Percentiles rank a stretch among this genome's conserved stretches.
phyloP scores from a whole-genome alignment of 2,888 invertebrate genomes.

The Heliothis peltigera region DNA sequence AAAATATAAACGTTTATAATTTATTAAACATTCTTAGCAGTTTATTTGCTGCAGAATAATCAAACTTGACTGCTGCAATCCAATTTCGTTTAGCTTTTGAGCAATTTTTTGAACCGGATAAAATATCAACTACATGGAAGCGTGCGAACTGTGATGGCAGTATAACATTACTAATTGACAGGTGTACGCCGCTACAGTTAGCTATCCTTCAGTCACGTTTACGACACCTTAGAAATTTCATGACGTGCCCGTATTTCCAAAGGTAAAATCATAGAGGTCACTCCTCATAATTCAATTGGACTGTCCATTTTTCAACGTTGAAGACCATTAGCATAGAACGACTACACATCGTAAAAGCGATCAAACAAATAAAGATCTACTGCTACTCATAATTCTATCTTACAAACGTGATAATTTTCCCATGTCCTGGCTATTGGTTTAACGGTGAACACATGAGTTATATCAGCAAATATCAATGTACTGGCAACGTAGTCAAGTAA shows the following conservation, averaged over 20 bases:
- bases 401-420: slow-evolving; percentile 54
- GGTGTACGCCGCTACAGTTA: slow-evolving; percentile 30
- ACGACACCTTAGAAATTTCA: slow-evolving; percentile 26
- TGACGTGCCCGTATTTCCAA: slow-evolving; percentile 31
- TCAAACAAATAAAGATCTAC: slow-evolving; percentile 25
- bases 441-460: slow-evolving; percentile 56
- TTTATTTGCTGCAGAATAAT: neutral
- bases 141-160: slow-evolving; percentile 16
- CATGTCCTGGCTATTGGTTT: slow-evolving; percentile 52
- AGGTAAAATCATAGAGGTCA: slow-evolving; percentile 19
- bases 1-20: neutral
- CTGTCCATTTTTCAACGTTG: slow-evolving; percentile 21
- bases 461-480: slow-evolving; percentile 57
- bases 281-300: slow-evolving; percentile 13
- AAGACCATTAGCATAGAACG: slow-evolving; percentile 9
- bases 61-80: slow-evolving; percentile 8
- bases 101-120: slow-evolving; percentile 23
- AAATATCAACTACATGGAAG: slow-evolving; percentile 28
- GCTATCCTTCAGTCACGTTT: slow-evolving; percentile 35
- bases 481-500: slow-evolving; percentile 38
- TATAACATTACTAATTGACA: slow-evolving; percentile 51
- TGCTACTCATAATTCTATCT: slow-evolving; percentile 39
- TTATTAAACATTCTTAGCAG: slow-evolving; percentile 5
- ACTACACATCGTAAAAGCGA: slow-evolving; percentile 30
- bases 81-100: slow-evolving; percentile 25